phyloP scores from a whole-genome alignment of 2,113 vertebrate genomes.

The Semicossyphus pulcher region DNA sequence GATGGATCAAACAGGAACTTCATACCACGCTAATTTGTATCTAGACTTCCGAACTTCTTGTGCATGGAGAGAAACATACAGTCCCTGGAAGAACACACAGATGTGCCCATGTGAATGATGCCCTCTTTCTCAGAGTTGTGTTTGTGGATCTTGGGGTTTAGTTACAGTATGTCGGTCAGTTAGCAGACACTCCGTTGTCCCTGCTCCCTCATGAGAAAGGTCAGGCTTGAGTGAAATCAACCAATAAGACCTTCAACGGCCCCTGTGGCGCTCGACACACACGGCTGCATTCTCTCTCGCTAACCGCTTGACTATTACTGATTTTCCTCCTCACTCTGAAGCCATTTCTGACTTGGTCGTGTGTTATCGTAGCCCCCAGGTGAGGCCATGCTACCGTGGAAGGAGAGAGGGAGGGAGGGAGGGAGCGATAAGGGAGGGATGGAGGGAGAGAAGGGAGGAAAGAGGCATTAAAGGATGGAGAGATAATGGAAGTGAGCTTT shows the following conservation, averaged over 20 bases:
- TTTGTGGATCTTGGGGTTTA: slow-evolving; percentile 46
- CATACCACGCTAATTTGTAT: too few species aligned
- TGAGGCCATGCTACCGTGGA: slow-evolving; percentile 47
- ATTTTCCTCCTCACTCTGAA: slow-evolving; percentile 45
- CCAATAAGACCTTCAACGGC: slow-evolving; percentile 61
- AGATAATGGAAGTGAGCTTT: slow-evolving; percentile 21
- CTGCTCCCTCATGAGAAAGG: slow-evolving; percentile 57
- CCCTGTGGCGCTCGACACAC: slow-evolving; percentile 50
- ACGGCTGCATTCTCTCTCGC: slow-evolving; percentile 46
- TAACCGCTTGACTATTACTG: slow-evolving; percentile 50
- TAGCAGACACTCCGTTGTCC: slow-evolving; percentile 19
- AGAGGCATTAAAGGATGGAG: slow-evolving; percentile 30
- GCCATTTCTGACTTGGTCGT: slow-evolving; percentile 47
- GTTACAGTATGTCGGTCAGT: slow-evolving; percentile 29
- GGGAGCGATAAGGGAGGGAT: slow-evolving; percentile 3
- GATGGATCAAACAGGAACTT: not conserved
- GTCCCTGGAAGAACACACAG: too few species aligned
- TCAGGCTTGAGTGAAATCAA: slow-evolving; percentile 66
- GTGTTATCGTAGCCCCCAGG: slow-evolving; percentile 61
- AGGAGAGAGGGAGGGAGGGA: slow-evolving; percentile 33
- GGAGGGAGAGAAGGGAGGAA: slow-evolving; percentile 12
- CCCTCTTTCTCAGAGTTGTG: slow-evolving; percentile 2
- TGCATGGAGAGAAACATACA: too few species aligned
- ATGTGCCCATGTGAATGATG: slow-evolving; percentile 6
- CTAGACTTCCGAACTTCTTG: not conserved